A percentile compares a stretch with the other conserved stretches of the same genome.
These are phyloP conservation scores for Tetramorium simillimum DNA, from an alignment of 1,140 invertebrate genomes.

Conservation along the genomic window DNA sequence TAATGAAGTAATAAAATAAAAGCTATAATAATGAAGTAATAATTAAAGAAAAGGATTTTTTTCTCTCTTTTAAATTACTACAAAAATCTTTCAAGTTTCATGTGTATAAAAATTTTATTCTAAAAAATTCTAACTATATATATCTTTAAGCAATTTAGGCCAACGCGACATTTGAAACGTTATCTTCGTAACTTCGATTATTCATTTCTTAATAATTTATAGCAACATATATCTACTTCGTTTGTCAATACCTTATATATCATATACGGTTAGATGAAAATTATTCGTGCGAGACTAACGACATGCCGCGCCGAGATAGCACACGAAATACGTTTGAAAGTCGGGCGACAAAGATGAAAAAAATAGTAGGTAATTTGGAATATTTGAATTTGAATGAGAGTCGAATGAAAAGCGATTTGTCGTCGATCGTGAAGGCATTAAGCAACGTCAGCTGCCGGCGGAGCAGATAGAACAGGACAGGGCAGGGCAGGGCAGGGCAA, in stretches of 20 bases:
- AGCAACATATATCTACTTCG: not conserved
- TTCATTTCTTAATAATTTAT: constrained; percentile 15
- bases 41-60: not conserved
- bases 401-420: constrained; percentile 60
- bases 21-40: not conserved
- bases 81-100: not conserved
- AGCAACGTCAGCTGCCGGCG: constrained; percentile 67
- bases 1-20: not conserved
- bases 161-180: not conserved
- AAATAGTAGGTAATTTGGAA: constrained; percentile 53
- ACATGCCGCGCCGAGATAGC: not conserved
- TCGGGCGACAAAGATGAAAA: constrained; percentile 15
- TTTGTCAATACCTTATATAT: not conserved
- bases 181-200: not conserved
- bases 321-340: not conserved
- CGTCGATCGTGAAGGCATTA: constrained; percentile 65
- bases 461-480: not conserved
- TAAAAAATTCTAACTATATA: not conserved
- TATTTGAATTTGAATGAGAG: not conserved
- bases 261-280: not conserved
- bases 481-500: not conserved
- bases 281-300: constrained; percentile 28
- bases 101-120: not conserved
- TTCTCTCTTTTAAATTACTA: not conserved
- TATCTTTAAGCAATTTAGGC: not conserved